Conservation (phyloP, 2,113 vertebrate species). For the Paradoxurus hermaphroditus region DNA sequence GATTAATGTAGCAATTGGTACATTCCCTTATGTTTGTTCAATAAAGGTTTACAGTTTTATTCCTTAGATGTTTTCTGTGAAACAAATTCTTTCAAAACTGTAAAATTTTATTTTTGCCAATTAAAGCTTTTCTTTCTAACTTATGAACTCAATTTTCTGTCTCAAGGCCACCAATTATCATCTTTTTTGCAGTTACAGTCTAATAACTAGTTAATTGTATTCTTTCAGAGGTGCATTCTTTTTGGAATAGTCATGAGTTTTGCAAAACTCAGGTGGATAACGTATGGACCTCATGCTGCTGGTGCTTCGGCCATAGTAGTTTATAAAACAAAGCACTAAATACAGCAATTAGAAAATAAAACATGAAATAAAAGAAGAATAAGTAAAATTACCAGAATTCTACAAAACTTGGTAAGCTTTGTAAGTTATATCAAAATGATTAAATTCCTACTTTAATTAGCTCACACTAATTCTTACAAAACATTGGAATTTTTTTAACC, state of each 20-base stretch:
- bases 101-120: neutral
- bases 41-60: neutral
- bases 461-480: neutral
- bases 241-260: conserved; percentile 40
- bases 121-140: conserved; percentile 29
- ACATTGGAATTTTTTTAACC: neutral
- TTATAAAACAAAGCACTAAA: conserved; percentile 54
- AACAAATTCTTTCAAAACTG: conserved; percentile 19
- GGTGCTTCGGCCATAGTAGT: conserved; percentile 56
- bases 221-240: conserved; percentile 41
- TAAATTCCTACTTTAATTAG: neutral
- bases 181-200: neutral
- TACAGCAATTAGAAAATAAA: conserved; percentile 36
- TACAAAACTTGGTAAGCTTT: conserved; percentile 17
- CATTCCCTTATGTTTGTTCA: neutral
- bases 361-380: conserved; percentile 2
- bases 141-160: conserved; percentile 33
- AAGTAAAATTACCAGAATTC: conserved; percentile 29
- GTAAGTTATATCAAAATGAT: conserved; percentile 31
- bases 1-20: neutral
- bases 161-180: conserved; percentile 47
- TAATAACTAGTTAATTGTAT: conserved; percentile 58
- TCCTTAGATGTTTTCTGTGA: conserved; percentile 29
- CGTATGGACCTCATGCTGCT: conserved; percentile 65
- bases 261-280: conserved; percentile 67